These are phyloP conservation scores for Bradypodion ventrale DNA, from an alignment of 2,797 vertebrate genomes.

Conservation along the genomic window DNA sequence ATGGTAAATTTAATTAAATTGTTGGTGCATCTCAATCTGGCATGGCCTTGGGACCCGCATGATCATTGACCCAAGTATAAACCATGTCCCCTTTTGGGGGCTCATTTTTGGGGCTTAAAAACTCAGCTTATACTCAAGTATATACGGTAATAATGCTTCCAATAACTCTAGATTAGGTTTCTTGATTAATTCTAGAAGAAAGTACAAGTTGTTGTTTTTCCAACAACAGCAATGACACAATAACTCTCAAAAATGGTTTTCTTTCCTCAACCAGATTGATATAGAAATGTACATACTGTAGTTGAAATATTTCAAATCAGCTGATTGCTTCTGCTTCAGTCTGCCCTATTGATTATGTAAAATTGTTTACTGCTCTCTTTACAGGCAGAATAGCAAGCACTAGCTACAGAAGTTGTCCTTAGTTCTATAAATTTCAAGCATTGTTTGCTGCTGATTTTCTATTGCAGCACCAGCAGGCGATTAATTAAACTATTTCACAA, in stretches of 20 bases:
- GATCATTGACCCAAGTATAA: too few species aligned
- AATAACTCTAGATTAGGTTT: neutral
- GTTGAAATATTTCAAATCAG: constrained; percentile 29
- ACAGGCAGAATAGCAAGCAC: constrained; percentile 37
- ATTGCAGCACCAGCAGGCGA: constrained; percentile 39
- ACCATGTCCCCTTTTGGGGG: too few species aligned
- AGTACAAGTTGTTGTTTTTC: neutral
- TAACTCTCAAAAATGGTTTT: neutral
- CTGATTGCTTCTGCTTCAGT: constrained; percentile 49
- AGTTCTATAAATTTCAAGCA: constrained; percentile 36
- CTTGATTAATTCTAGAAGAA: neutral
- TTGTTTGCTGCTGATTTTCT: constrained; percentile 44
- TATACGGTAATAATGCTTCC: too few species aligned
- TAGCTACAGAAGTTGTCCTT: constrained; percentile 35
- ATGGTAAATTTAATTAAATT: too few species aligned
- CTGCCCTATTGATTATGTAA: constrained; percentile 36
- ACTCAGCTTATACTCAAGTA: too few species aligned
- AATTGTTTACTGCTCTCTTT: constrained; percentile 35
- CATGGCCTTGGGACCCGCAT: too few species aligned
- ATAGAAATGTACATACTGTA: constrained; percentile 12
- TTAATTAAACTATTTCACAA: constrained; percentile 57
- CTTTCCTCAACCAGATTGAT: neutral
- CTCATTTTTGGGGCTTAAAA: too few species aligned
- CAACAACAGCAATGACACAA: neutral
- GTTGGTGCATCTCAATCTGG: too few species aligned